Percentiles rank a stretch among this genome's conserved stretches.
phyloP scores from a whole-genome alignment of 2,888 invertebrate genomes.

The Stenolophus ochropezus region DNA sequence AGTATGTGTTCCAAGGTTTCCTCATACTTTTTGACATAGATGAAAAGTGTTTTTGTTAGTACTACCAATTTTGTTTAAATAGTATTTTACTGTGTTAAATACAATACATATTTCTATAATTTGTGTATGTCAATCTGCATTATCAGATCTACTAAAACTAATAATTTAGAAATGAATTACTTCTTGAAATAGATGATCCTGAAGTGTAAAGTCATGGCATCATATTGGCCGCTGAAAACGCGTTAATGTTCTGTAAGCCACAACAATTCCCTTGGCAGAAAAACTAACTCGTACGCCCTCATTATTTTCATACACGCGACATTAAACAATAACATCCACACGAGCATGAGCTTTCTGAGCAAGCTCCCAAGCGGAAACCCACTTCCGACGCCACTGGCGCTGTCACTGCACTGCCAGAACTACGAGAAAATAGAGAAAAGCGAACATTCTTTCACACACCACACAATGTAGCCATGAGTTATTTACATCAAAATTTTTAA shows the following conservation, averaged over 20 bases:
- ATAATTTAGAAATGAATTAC: too few species aligned
- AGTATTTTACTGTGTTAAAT: too few species aligned
- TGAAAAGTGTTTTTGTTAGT: too few species aligned
- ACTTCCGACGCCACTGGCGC: conserved; percentile 30
- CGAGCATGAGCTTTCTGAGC: conserved; percentile 31
- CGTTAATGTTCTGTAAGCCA: conserved; percentile 16
- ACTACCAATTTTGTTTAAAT: too few species aligned
- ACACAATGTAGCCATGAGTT: not conserved
- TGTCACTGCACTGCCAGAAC: conserved; percentile 18
- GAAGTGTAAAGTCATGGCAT: too few species aligned
- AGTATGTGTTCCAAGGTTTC: too few species aligned
- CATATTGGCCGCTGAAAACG: not conserved
- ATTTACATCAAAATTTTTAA: conserved; percentile 1
- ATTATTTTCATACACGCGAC: conserved; percentile 40
- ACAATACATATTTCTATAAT: too few species aligned
- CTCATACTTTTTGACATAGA: too few species aligned
- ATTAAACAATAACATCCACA: conserved; percentile 44
- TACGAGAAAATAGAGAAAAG: not conserved
- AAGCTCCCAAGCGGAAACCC: conserved; percentile 31
- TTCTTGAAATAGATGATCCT: too few species aligned
- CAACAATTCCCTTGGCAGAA: conserved; percentile 6
- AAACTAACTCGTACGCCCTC: conserved; percentile 16
- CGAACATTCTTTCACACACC: conserved; percentile 25
- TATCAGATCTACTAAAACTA: too few species aligned
- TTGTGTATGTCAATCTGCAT: too few species aligned